These are phyloP conservation scores for Plebejus anna DNA, from an alignment of 2,888 invertebrate genomes.

Conservation along the genomic window DNA sequence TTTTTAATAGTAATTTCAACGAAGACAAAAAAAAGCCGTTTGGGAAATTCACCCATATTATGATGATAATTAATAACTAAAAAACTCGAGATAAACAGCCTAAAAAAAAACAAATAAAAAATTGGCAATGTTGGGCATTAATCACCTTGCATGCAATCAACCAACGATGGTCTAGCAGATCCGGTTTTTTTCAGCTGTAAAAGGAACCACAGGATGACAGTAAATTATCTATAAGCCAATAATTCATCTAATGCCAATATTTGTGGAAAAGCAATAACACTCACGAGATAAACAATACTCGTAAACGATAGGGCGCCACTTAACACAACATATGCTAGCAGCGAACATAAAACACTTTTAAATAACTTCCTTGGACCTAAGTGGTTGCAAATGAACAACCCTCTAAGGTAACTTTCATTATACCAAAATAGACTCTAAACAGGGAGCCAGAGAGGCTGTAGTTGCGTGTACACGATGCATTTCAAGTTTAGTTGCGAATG, in stretches of 20 bases:
- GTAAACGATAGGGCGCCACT: constrained; percentile 20
- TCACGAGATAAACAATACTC: background rate
- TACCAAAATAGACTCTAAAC: constrained; percentile 15
- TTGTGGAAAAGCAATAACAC: background rate
- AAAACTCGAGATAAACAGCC: too few relatives aligned
- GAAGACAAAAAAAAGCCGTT: too few relatives aligned
- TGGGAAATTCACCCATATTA: too few relatives aligned
- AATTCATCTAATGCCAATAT: background rate
- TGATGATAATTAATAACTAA: too few relatives aligned
- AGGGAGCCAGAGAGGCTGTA: background rate
- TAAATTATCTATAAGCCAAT: background rate
- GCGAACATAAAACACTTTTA: constrained; percentile 34
- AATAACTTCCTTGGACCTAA: constrained; percentile 36
- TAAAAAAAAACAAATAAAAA: too few relatives aligned
- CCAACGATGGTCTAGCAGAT: background rate
- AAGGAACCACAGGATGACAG: background rate
- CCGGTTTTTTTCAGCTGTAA: too few relatives aligned
- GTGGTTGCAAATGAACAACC: constrained; percentile 33
- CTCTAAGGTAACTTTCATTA: background rate
- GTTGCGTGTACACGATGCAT: constrained; percentile 15
- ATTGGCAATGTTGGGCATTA: too few relatives aligned
- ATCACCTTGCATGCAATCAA: too few relatives aligned
- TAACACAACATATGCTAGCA: constrained; percentile 34
- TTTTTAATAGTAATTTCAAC: too few relatives aligned
- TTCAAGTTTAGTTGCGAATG: constrained; percentile 34